These are phyloP conservation scores for Drepanosiphum platanoidis DNA, from an alignment of 2,888 invertebrate species.

Conservation along the genomic window DNA sequence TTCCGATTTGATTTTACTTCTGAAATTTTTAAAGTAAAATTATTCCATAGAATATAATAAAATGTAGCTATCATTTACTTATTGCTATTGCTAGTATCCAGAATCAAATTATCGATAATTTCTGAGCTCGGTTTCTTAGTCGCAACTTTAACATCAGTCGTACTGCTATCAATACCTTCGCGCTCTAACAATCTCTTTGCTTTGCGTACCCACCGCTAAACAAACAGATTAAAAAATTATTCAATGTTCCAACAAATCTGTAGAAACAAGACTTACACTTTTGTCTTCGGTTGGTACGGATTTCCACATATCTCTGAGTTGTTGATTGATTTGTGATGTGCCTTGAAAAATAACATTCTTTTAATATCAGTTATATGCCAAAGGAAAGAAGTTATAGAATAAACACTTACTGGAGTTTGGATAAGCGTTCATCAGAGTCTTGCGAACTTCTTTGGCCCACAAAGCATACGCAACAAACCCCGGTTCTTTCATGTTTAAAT, in stretches of 20 bases:
- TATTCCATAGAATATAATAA: not conserved
- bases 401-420: conserved; percentile 76
- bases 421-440: conserved; percentile 76
- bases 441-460: conserved; percentile 86
- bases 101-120: conserved; percentile 30
- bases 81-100: conserved; percentile 1
- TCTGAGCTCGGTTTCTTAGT: conserved; percentile 4
- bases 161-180: conserved; percentile 11
- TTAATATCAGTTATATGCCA: conserved; percentile 17
- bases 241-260: not conserved
- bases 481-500: conserved; percentile 71
- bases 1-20: conserved; percentile 66
- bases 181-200: conserved; percentile 61
- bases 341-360: conserved; percentile 70
- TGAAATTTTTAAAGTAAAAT: too few species aligned
- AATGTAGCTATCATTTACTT: too few species aligned
- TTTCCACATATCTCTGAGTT: conserved; percentile 89
- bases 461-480: conserved; percentile 90
- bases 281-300: conserved; percentile 74
- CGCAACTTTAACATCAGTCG: conserved; percentile 13
- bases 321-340: conserved; percentile 84
- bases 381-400: not conserved
- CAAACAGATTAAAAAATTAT: conserved; percentile 19
- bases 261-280: conserved; percentile 67
- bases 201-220: conserved; percentile 63